phyloP scores from a whole-genome alignment of 2,797 vertebrate genomes.

The Lophotriccus pileatus region DNA sequence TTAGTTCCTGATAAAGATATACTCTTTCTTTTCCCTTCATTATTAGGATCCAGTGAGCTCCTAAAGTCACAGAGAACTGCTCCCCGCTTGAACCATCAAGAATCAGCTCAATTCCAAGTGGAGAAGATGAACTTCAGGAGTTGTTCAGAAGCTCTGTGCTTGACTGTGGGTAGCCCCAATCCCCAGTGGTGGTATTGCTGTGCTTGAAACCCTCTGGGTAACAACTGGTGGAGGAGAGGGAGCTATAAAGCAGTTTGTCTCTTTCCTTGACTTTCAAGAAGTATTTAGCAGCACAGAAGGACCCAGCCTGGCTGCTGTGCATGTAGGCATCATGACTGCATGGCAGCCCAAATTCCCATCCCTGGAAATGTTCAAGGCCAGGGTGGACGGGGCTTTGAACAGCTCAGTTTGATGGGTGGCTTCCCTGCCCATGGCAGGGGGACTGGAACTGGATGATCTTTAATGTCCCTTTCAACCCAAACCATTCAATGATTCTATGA shows the following conservation, averaged over 20 bases:
- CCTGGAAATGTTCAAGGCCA: not conserved
- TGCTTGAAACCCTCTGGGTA: not conserved
- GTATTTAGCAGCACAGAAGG: not conserved
- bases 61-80: not conserved
- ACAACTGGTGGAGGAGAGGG: not conserved
- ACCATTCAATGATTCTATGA: not conserved
- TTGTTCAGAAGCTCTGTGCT: not conserved
- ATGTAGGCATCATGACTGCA: not conserved
- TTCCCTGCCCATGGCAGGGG: not conserved
- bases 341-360: not conserved
- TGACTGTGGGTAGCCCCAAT: not conserved
- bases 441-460: not conserved
- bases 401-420: too few relatives aligned
- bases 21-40: not conserved
- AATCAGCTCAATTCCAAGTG: not conserved
- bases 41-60: not conserved
- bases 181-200: accelerated
- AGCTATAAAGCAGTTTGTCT: not conserved
- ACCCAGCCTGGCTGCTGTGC: not conserved
- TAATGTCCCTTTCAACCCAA: too few relatives aligned
- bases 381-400: not conserved
- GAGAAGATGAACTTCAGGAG: not conserved
- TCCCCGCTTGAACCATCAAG: not conserved
- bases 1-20: not conserved
- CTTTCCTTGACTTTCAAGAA: not conserved